phyloP scores from a whole-genome alignment of 2,113 vertebrate species.

The Orthonyx spaldingii region DNA sequence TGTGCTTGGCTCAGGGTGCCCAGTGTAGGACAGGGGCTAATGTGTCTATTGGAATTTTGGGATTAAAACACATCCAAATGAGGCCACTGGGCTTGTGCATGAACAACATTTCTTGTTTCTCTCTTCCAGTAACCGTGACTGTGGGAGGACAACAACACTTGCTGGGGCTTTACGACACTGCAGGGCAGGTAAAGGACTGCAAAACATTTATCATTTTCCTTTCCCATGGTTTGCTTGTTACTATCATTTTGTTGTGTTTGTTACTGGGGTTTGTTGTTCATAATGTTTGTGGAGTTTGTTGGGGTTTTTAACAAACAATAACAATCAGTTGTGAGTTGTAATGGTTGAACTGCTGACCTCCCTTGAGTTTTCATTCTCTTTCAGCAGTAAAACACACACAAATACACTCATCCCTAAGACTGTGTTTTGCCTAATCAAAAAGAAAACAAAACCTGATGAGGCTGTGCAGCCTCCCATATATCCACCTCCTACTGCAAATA shows the following conservation, averaged over 20 bases:
- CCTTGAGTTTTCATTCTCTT: neutral
- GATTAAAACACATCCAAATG: neutral
- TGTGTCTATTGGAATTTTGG: neutral
- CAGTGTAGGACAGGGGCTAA: neutral
- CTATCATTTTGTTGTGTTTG: too few relatives aligned
- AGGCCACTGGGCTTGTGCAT: neutral
- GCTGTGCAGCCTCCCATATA: neutral
- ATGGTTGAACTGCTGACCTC: neutral
- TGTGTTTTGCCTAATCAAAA: neutral
- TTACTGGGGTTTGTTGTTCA: neutral
- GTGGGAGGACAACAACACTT: slow-evolving; percentile 87
- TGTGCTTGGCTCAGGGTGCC: neutral
- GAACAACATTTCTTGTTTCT: slow-evolving; percentile 17
- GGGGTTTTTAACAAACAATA: neutral
- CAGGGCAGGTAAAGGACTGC: slow-evolving; percentile 81
- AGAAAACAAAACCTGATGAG: neutral
- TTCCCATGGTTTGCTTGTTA: neutral
- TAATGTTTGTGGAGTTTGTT: neutral
- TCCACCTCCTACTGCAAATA: neutral
- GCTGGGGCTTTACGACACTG: slow-evolving; percentile 86
- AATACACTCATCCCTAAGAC: neutral
- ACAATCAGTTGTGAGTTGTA: neutral
- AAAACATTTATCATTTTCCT: neutral
- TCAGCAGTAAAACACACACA: neutral
- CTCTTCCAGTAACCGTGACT: slow-evolving; percentile 81